Evolutionary conservation across 2,797 vertebrate genomes (phyloP).

Genomic region (Enteromius fasciolatus): DNA sequence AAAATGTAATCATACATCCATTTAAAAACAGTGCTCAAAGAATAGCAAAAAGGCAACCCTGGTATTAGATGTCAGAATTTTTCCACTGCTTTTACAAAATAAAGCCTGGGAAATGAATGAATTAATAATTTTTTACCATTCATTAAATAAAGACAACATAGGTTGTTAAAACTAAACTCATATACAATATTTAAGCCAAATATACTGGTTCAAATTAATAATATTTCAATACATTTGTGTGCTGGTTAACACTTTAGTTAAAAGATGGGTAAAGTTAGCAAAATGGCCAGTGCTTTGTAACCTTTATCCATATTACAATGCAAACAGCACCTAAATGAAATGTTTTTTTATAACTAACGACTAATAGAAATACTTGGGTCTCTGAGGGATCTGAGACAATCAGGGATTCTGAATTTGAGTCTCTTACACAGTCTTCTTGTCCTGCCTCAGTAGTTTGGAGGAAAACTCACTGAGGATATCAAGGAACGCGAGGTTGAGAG

Average conservation of each 20-base stretch:
- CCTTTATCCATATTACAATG: background rate
- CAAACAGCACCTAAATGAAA: background rate
- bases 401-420: constrained; percentile 5
- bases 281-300: background rate
- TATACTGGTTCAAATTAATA: background rate
- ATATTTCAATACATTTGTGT: background rate
- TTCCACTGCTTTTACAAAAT: background rate
- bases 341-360: background rate
- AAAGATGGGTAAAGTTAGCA: background rate
- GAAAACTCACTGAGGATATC: constrained; percentile 90
- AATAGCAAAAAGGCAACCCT: background rate
- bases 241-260: background rate
- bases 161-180: background rate
- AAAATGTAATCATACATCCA: background rate
- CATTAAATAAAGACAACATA: too few relatives aligned
- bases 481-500: constrained; percentile 86
- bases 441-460: constrained; percentile 88
- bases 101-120: too few relatives aligned
- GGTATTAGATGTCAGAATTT: background rate
- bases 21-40: background rate
- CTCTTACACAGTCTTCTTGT: constrained; percentile 89
- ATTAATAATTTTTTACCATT: too few relatives aligned
- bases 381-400: background rate
- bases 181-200: background rate
- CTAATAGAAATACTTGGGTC: background rate